Base-by-base conservation (phyloP, 2,888 invertebrate genomes). In the Lapara coniferarum region DNA sequence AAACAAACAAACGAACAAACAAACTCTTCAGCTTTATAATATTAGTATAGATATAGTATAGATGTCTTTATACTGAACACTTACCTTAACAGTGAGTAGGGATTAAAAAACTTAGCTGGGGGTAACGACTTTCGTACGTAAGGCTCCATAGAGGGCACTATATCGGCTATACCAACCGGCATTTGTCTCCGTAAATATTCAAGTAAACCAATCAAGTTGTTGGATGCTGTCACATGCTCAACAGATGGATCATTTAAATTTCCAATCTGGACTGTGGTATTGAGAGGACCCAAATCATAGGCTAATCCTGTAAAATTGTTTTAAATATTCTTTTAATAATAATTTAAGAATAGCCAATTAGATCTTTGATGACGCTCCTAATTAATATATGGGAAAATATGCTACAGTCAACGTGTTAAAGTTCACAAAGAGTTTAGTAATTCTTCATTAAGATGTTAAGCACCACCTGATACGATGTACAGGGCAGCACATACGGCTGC, bases 381-480 rank as follows among this genome's bases (percentile, higher is more conserved):
- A 51, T 14, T 37, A 37, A 7, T 37, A 37, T 37, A 37, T 37
- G 37, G 37, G 37, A 37, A 37, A 37, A 37, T 7, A 6, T 37
- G 5, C 37, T 4, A 37, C 0, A 37, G 37, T 37, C 2, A 37
- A 37, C 37, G 37, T 7, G 8, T 2, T 8, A 5, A 37, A 37
- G 5, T 7, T 37, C 37, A 37, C 7, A 37, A 37, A 37, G 2
- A 37, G 8, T 7, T 37, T 13, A 16, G n/a, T 55, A 14, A 8
- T 55, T 13, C 12, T 13, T 56, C 3, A 56, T 56, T 25, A n/a
- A n/a, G n/a, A 25, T 30, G 30, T 37, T 37, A 25, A 59, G 7
- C 25, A 8, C 10, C 19, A 63, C 63, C 63, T 63, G 49, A 63
- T 63, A 13, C 46, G 12, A 63, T 49, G 63, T 46, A 63, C 46